phyloP scores from a whole-genome alignment of 2,113 vertebrate genomes.

The human (Homo sapiens) region GRCh38 chr16:15346501-15347000 shows the following conservation, averaged over 20 bases:
- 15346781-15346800: too few species aligned
- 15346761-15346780: neutral
- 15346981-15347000: too few species aligned
- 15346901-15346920: too few species aligned
- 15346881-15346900: too few species aligned
- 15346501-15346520: neutral
- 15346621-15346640: neutral
- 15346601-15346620: neutral
- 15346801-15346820: too few species aligned
- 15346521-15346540: neutral
- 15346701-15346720: neutral
- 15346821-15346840: too few species aligned
- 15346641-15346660: neutral
- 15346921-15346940: too few species aligned
- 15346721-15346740: neutral
- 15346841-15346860: too few species aligned
- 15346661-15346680: neutral
- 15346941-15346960: too few species aligned
- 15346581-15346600: accelerated
- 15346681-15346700: neutral
- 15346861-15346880: too few species aligned
- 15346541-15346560: neutral
- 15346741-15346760: neutral
- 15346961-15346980: too few species aligned
- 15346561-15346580: neutral